phyloP scores from a whole-genome alignment of 2,113 vertebrate genomes.

The Paramisgurnus dabryanus region DNA sequence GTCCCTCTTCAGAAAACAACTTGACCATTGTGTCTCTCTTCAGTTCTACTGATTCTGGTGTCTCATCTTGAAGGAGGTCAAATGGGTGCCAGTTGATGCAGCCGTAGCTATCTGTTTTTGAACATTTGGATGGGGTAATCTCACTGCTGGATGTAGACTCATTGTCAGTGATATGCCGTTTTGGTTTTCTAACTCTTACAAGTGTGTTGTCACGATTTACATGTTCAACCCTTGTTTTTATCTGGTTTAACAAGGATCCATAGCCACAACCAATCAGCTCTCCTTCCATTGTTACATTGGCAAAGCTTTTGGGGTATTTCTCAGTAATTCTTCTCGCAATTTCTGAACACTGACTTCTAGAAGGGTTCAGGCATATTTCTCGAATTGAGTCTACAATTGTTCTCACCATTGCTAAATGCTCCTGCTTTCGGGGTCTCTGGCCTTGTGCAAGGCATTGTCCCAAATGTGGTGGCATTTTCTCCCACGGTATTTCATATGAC shows the following conservation, averaged over 20 bases:
- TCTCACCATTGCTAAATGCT: conserved; percentile 12
- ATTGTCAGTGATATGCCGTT: too few relatives aligned
- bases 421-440: neutral
- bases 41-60: too few relatives aligned
- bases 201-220: neutral
- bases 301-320: conserved; percentile 1
- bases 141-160: conserved; percentile 10
- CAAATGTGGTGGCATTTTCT: conserved; percentile 5
- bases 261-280: conserved; percentile 20
- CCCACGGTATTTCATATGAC: neutral
- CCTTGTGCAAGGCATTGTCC: neutral
- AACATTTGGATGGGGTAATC: conserved; percentile 21
- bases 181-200: too few relatives aligned
- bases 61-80: conserved; percentile 9
- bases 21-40: neutral
- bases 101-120: conserved; percentile 32
- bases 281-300: conserved; percentile 11
- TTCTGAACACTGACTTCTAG: conserved; percentile 3
- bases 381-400: neutral
- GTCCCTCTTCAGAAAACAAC: conserved; percentile 7
- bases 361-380: conserved; percentile 22
- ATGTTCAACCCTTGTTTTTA: conserved; percentile 31
- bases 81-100: conserved; percentile 25
- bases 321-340: neutral
- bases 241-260: conserved; percentile 27